These are phyloP conservation scores for Ectemnius lituratus DNA, from an alignment of 2,888 invertebrate genomes.

Conservation along the genomic window DNA sequence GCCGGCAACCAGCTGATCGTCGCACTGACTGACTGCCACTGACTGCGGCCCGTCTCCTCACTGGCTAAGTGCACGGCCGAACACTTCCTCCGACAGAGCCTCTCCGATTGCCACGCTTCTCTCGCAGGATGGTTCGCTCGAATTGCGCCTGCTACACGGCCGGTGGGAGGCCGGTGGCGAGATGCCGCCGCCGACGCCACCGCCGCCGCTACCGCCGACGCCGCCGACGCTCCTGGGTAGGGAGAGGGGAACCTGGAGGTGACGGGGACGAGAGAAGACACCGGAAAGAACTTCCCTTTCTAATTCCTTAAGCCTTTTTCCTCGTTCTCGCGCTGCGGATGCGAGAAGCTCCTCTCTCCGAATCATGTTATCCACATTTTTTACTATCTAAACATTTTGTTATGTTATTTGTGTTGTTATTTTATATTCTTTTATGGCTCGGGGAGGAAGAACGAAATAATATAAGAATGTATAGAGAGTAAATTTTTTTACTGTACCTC, in stretches of 20 bases:
- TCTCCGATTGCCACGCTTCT: conserved; percentile 28
- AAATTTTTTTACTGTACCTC: too few relatives aligned
- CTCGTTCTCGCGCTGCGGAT: too few relatives aligned
- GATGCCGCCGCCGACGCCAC: neutral
- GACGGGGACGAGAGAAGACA: conserved; percentile 10
- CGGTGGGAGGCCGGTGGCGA: conserved; percentile 13
- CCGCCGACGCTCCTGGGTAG: conserved; percentile 1
- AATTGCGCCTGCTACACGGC: conserved; percentile 48
- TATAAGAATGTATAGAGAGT: too few relatives aligned
- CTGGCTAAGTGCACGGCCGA: conserved; percentile 57
- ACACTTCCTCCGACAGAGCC: conserved; percentile 67
- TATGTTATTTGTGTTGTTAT: too few relatives aligned
- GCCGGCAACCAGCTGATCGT: conserved; percentile 54
- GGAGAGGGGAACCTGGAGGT: neutral
- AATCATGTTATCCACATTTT: too few relatives aligned
- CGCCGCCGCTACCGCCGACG: neutral
- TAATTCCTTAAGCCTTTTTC: neutral
- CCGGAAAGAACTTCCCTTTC: conserved; percentile 23
- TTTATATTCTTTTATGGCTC: too few relatives aligned
- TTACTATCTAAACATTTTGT: too few relatives aligned
- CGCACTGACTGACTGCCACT: conserved; percentile 54
- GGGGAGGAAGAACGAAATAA: too few relatives aligned
- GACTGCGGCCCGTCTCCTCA: conserved; percentile 45
- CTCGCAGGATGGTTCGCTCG: conserved; percentile 41
- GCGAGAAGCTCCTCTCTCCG: too few relatives aligned